Base-by-base conservation (phyloP, 30 jellyfish, hydroid and myxozoan species). In the Aurelia coerulea region DNA sequence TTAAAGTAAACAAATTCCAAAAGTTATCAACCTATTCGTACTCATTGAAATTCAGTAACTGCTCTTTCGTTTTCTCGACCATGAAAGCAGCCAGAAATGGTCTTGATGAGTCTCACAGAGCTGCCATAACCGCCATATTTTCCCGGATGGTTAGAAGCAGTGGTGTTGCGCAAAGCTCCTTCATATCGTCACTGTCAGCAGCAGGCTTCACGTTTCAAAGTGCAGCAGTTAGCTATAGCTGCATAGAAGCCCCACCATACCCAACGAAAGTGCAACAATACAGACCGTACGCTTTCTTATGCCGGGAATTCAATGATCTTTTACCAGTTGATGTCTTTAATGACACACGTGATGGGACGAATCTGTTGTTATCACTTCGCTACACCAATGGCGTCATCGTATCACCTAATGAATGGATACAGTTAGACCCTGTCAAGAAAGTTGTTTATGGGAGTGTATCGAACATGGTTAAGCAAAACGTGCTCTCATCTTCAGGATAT, bases 241-340 rank as follows among this genome's bases (percentile, higher is more conserved):
- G 98, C 83, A 92, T 92, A 29, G 98, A 92, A 59, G 86, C 83
- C 34, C 97, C 98, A 9, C 98, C 98, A 19, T 68, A 69, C 10
- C 65, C 97, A 17, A 54, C 41, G 14, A 35, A 13, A 16, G 68
- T 66, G 9, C 62, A 54, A n/a, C 31, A 63, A n/a, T 34, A 35
- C 29, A 87, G 19, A 5, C 83, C 80, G 39, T 82, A 87, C 67
- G 96, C 97, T 10, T 63, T 23, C 54, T 74, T 88, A 52, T 81
- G 97, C 66, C 33, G 64, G 41, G 79, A 54, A 7, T 76, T 86
- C 74, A 67, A 54, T 31, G 86, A 86, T 59, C 14, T 31, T 16
- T 29, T 86, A 12, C 79, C 95, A 1, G 5, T 11, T 29, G 70
- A 53, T 23, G 23, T 75, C 16, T 86, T 86, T 39, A 51, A 56